phyloP scores from a whole-genome alignment of 1,140 invertebrate genomes.

The Aricia agestis region DNA sequence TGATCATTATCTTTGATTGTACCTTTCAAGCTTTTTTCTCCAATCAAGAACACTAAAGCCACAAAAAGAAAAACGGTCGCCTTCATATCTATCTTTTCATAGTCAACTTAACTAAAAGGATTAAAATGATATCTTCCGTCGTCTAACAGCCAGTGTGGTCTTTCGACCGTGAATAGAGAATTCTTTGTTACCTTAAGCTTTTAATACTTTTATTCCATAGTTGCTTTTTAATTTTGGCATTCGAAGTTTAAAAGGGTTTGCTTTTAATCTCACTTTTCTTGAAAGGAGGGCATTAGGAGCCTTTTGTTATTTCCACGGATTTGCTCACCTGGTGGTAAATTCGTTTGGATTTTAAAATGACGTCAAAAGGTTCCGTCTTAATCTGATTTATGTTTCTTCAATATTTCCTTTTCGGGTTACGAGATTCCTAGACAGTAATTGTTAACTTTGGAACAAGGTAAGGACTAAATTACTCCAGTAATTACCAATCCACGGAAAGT shows the following conservation, averaged over 20 bases:
- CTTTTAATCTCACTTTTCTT: conserved; percentile 64
- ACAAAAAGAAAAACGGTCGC: conserved; percentile 50
- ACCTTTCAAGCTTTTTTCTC: not conserved
- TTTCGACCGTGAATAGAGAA: conserved; percentile 61
- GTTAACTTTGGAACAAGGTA: conserved; percentile 5
- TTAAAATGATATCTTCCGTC: conserved; percentile 73
- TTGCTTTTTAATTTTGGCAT: conserved; percentile 70
- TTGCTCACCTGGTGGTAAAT: conserved; percentile 54
- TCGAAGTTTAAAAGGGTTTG: conserved; percentile 62
- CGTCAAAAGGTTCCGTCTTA: conserved; percentile 35
- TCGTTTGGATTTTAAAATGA: conserved; percentile 47
- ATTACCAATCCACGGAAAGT: no score
- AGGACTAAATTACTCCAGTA: no score
- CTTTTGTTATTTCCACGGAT: conserved; percentile 51
- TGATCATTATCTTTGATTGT: conserved; percentile 9
- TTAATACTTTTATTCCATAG: conserved; percentile 71
- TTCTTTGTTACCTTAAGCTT: conserved; percentile 70
- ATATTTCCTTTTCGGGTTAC: not conserved
- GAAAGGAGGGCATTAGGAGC: conserved; percentile 42
- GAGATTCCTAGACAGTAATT: not conserved
- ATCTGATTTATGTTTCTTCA: conserved; percentile 25
- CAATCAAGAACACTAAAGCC: conserved; percentile 22
- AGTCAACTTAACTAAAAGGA: conserved; percentile 75
- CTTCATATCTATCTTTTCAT: conserved; percentile 62
- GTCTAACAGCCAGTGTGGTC: conserved; percentile 70